Percentiles rank a stretch among this genome's conserved stretches.
Conservation (phyloP, 2,888 invertebrate species). For the Embidobia sp. region DNA sequence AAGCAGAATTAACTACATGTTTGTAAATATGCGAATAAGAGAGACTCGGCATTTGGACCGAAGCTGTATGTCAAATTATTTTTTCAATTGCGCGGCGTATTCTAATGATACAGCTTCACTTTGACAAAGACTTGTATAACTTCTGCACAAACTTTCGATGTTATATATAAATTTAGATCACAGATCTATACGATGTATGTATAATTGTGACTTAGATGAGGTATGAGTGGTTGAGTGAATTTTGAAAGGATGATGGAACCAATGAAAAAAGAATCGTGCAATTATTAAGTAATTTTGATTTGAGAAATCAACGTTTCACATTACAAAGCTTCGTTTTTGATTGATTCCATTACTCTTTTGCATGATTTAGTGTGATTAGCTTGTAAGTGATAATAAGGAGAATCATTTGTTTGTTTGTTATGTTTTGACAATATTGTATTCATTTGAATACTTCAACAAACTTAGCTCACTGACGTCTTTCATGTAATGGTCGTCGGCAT, state of each 20-base stretch:
- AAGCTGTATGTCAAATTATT: conserved; percentile 36
- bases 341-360: too few species aligned
- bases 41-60: conserved; percentile 9
- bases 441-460: conserved; percentile 62
- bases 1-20: conserved; percentile 15
- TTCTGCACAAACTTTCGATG: conserved; percentile 42
- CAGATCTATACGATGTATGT: not conserved
- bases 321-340: too few species aligned
- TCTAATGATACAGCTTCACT: conserved; percentile 19
- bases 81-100: conserved; percentile 25
- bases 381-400: conserved; percentile 20
- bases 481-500: conserved; percentile 49
- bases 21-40: conserved; percentile 30
- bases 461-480: conserved; percentile 64
- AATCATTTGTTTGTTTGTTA: conserved; percentile 41
- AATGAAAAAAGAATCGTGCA: too few species aligned
- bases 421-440: conserved; percentile 52
- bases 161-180: conserved; percentile 9
- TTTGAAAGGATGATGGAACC: too few species aligned
- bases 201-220: not conserved
- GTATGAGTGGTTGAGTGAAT: not conserved
- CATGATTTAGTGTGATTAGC: conserved; percentile 13
- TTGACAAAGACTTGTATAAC: conserved; percentile 43
- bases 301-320: too few species aligned
- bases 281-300: too few species aligned